Conservation (phyloP, 2,113 vertebrate species). For the rabbit (Oryctolagus cuniculus) region DNA sequence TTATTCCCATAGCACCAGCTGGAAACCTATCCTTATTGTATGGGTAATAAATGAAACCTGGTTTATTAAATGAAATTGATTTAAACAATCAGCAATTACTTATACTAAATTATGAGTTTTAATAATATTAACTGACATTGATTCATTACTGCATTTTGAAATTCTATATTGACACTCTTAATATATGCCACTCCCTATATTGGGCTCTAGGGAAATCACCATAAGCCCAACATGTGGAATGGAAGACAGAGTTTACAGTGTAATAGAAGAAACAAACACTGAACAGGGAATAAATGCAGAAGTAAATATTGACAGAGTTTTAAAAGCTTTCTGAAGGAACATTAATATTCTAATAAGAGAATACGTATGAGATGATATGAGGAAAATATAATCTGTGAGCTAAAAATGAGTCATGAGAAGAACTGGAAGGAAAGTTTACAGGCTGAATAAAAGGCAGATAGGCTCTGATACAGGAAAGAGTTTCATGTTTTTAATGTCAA, state of each 20-base stretch:
- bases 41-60: not conserved
- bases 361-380: not conserved
- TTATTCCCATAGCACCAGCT: not conserved
- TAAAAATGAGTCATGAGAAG: not conserved
- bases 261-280: not conserved
- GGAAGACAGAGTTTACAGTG: not conserved
- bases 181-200: not conserved
- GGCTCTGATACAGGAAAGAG: not conserved
- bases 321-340: not conserved
- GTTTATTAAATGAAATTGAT: not conserved
- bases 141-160: not conserved
- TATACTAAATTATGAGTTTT: not conserved
- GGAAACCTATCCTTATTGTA: conserved; percentile 1
- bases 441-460: not conserved
- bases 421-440: not conserved
- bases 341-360: not conserved
- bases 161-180: not conserved
- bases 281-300: not conserved
- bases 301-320: not conserved
- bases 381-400: not conserved
- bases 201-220: not conserved
- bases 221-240: not conserved
- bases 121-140: not conserved
- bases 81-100: not conserved
- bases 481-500: too few relatives aligned